Evolutionary conservation across 2,888 invertebrate species (phyloP).

Genomic region (Hirtodrosophila trivittata): DNA sequence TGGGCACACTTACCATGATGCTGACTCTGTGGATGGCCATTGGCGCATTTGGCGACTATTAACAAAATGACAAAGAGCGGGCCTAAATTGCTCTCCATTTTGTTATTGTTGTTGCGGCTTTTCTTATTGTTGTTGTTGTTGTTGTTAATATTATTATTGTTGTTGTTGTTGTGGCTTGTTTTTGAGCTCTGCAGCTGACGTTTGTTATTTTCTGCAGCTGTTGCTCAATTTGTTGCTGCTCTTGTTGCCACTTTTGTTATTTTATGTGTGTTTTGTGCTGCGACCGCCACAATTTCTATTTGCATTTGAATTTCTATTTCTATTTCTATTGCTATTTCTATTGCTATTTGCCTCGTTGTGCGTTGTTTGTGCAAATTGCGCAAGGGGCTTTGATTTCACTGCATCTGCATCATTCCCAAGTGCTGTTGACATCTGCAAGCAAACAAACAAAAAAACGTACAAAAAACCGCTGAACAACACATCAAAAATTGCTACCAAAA

Average conservation of each 20-base stretch:
- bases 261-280: conserved; percentile 56
- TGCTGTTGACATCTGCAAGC: conserved; percentile 75
- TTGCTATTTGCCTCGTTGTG: conserved; percentile 36
- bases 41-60: conserved; percentile 78
- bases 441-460: conserved; percentile 25
- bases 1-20: conserved; percentile 80
- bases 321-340: conserved; percentile 39
- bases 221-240: conserved; percentile 21
- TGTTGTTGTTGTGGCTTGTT: conserved; percentile 36
- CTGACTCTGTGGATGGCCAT: conserved; percentile 78
- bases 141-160: conserved; percentile 18
- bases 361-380: conserved; percentile 70
- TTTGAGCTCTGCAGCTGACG: conserved; percentile 49
- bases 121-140: conserved; percentile 20
- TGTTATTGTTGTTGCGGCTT: conserved; percentile 22
- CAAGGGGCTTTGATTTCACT: conserved; percentile 71
- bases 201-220: conserved; percentile 61
- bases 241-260: conserved; percentile 44
- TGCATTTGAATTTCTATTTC: conserved; percentile 64
- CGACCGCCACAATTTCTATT: conserved; percentile 65
- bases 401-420: conserved; percentile 62
- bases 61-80: conserved; percentile 76
- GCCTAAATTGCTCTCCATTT: conserved; percentile 72
- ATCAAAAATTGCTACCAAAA: conserved; percentile 58
- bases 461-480: conserved; percentile 30